Base-by-base conservation (phyloP, 2,113 vertebrate genomes). In the Syngnathus scovelli region DNA sequence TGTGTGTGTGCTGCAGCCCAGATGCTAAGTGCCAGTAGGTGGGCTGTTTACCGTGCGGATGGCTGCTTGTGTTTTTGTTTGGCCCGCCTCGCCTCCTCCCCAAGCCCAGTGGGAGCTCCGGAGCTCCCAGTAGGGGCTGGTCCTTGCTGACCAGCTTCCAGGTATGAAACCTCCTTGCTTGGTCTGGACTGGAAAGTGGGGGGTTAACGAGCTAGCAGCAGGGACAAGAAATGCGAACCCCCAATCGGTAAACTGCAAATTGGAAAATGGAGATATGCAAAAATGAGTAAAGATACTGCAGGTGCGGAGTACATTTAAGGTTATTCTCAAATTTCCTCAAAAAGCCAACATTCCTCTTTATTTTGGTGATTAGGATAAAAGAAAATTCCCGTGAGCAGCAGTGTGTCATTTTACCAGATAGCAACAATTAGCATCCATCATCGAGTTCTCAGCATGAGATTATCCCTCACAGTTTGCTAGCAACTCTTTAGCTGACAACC, bases 61-160 rank as follows among this genome's bases (percentile, higher is more conserved):
- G 85, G 78, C 86, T 86, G 84, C 85, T 86, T 89, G 86, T 88
- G 84, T 88, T 89, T 88, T 90, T 91, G 87, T 89, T 88, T 88
- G 85, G 73, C 84, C 78, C 76, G 74, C 85, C 80, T 83, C 67
- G 70, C 82, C 85, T 87, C 85, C 87, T 83, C 82, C 89, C 73
- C 71, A 77, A 15, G 21, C 67, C 48, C 36, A 3, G 66, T 69
- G 70, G 85, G 86, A 76, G 78, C 76, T 81, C 82, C 74, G n/a
- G 69, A 77, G 65, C 74, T 80, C 82, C 19, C 78, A 15, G 78
- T 78, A 33, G 55, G 55, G 86, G 83, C 68, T 15, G n/a, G 80
- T 82, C 83, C 87, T 80, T 79, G 81, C 79, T 85, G 85, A 88
- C 86, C 81, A 77, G 44, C 80, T 76, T 80, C 76, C 85, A 86